phyloP scores from a whole-genome alignment of 2,113 vertebrate species.

The Pomatostomus ruficeps region DNA sequence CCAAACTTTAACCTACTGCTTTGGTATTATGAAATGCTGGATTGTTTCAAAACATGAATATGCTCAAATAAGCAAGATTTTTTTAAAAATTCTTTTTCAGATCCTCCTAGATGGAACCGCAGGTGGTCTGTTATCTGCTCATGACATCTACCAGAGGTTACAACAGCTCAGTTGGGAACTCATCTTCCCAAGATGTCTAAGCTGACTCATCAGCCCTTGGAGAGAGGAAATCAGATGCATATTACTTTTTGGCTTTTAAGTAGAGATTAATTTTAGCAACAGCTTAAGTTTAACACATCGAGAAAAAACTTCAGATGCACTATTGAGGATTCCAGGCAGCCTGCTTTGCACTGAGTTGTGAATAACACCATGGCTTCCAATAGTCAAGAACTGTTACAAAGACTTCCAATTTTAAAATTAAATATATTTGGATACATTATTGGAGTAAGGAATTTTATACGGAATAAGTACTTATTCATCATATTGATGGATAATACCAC shows the following conservation, averaged over 20 bases:
- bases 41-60: constrained; percentile 22
- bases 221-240: constrained; percentile 14
- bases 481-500: constrained; percentile 63
- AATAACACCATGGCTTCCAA: neutral
- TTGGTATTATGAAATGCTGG: constrained; percentile 21
- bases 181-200: neutral
- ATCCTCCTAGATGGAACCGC: constrained; percentile 65
- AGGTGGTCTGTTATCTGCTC: constrained; percentile 60
- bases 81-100: constrained; percentile 57
- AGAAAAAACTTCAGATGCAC: neutral
- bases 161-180: neutral
- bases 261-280: neutral
- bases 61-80: constrained; percentile 17
- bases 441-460: constrained; percentile 1
- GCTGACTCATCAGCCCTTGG: neutral
- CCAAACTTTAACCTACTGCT: constrained; percentile 48
- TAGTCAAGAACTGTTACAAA: constrained; percentile 11
- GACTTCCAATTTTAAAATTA: constrained; percentile 19
- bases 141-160: constrained; percentile 26
- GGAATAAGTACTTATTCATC: constrained; percentile 51
- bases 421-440: constrained; percentile 11
- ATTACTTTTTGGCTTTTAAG: neutral
- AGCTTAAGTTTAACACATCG: neutral
- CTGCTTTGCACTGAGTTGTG: neutral
- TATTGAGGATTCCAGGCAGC: neutral